phyloP scores from a whole-genome alignment of 2,888 invertebrate genomes.

The Thymelicus lineola region DNA sequence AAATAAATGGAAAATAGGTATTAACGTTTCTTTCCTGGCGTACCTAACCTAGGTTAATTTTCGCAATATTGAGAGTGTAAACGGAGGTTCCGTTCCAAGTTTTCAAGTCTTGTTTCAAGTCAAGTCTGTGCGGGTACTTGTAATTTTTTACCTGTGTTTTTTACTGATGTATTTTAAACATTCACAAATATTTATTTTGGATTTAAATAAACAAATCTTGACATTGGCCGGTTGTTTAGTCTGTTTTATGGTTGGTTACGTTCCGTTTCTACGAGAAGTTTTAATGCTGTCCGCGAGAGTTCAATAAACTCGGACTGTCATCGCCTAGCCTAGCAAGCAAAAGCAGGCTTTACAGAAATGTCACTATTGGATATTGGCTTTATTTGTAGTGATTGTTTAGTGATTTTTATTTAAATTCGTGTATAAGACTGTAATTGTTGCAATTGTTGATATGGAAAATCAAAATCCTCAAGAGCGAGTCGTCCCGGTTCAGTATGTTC shows the following conservation, averaged over 20 bases:
- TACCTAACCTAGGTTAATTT: no score
- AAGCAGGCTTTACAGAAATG: slow-evolving; percentile 59
- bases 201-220: background rate
- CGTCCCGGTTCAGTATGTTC: slow-evolving; percentile 83
- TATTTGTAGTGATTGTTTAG: slow-evolving; percentile 62
- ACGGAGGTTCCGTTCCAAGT: no score
- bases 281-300: slow-evolving; percentile 58
- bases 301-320: slow-evolving; percentile 75
- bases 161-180: background rate
- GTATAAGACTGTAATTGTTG: slow-evolving; percentile 38
- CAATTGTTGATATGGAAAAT: slow-evolving; percentile 72
- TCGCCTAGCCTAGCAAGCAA: slow-evolving; percentile 42
- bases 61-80: no score
- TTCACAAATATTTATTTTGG: background rate
- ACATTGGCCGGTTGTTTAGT: background rate
- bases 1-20: no score
- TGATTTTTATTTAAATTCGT: slow-evolving; percentile 49
- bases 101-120: no score
- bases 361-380: slow-evolving; percentile 62
- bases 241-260: slow-evolving; percentile 3
- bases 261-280: slow-evolving; percentile 47
- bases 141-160: no score
- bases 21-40: no score
- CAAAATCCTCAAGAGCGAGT: slow-evolving; percentile 71
- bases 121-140: no score